These are phyloP conservation scores for Cantharis rustica DNA, from an alignment of 2,888 invertebrate species.

Conservation along the genomic window DNA sequence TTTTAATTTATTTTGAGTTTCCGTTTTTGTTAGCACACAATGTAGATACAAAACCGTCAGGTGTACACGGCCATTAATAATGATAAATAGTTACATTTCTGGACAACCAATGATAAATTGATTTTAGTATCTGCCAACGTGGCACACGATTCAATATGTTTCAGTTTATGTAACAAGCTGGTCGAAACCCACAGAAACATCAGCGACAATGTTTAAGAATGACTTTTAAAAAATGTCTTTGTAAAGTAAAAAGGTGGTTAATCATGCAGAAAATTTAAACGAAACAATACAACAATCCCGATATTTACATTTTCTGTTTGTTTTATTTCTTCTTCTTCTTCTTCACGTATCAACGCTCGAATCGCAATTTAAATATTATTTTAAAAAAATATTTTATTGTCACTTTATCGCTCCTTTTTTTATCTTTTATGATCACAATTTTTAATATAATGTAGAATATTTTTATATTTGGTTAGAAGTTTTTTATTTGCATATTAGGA, in stretches of 20 bases:
- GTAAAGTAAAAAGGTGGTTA: slow-evolving; percentile 2
- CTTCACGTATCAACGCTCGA: background rate
- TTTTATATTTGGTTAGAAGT: slow-evolving; percentile 5
- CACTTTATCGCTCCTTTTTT: background rate
- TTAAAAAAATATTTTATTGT: background rate
- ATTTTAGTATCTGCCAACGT: slow-evolving; percentile 24
- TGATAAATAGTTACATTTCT: slow-evolving; percentile 28
- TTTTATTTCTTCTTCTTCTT: background rate
- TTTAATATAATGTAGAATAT: background rate
- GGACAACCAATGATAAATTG: slow-evolving; percentile 34
- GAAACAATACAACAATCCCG: background rate
- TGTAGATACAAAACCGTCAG: slow-evolving; percentile 31
- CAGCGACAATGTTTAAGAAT: slow-evolving; percentile 8
- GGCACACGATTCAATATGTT: slow-evolving; percentile 28
- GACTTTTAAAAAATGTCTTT: slow-evolving; percentile 1
- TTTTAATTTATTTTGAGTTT: background rate
- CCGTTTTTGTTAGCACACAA: slow-evolving; percentile 25
- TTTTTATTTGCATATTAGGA: slow-evolving; percentile 26
- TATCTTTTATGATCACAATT: background rate
- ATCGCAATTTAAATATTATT: background rate
- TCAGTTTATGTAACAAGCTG: slow-evolving; percentile 25
- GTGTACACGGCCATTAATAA: slow-evolving; percentile 32
- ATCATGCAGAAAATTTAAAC: slow-evolving; percentile 17
- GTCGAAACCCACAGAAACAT: slow-evolving; percentile 19
- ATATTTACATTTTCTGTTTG: background rate